These are phyloP conservation scores for Temnothorax curvispinosus DNA, from an alignment of 1,140 invertebrate genomes.

Conservation along the genomic window DNA sequence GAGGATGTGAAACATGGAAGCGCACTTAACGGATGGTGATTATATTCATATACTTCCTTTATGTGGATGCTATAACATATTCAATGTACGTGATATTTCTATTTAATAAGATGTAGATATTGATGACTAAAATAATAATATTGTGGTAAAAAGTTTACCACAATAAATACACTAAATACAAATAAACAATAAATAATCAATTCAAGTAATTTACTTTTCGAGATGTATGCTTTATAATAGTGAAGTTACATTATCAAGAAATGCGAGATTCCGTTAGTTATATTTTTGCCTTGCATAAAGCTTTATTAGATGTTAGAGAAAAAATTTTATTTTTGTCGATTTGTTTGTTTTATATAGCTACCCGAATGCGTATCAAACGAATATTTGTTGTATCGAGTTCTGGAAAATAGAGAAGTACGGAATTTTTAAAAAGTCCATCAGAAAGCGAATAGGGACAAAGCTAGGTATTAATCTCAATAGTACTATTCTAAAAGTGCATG, in stretches of 20 bases:
- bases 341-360: background rate
- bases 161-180: background rate
- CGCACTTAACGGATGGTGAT: slow-evolving; percentile 70
- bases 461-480: slow-evolving; percentile 15
- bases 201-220: background rate
- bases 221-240: background rate
- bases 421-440: slow-evolving; percentile 63
- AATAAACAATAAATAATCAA: background rate
- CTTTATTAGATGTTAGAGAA: background rate
- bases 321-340: background rate
- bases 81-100: slow-evolving; percentile 2
- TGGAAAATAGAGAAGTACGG: background rate
- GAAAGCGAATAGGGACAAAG: slow-evolving; percentile 9
- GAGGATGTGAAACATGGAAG: slow-evolving; percentile 64
- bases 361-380: background rate
- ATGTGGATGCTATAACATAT: background rate
- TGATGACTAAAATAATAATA: background rate
- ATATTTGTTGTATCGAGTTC: slow-evolving; percentile 8
- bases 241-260: background rate
- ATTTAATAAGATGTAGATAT: background rate
- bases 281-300: background rate
- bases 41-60: slow-evolving; percentile 48
- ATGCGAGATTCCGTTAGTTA: background rate
- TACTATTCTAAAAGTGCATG: background rate
- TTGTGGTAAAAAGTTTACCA: background rate